These are phyloP conservation scores for Anhinga rufa DNA, from an alignment of 2,113 vertebrate species.

Conservation along the genomic window DNA sequence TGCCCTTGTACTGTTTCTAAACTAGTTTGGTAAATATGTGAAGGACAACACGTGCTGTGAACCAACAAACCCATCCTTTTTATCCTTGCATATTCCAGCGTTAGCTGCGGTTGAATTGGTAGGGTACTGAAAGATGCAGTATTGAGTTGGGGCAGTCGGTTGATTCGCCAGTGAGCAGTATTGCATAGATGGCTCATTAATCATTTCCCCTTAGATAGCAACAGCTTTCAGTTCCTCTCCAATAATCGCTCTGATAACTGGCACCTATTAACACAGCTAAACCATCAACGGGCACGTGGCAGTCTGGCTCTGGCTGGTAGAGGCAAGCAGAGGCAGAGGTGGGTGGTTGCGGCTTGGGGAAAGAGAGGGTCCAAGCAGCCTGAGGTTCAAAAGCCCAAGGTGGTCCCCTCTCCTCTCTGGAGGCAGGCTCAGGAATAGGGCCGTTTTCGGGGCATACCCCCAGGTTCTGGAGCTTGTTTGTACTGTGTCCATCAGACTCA, in stretches of 20 bases:
- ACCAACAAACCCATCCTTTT: neutral
- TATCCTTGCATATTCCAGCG: neutral
- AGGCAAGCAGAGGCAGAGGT: neutral
- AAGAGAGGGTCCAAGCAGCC: too few relatives aligned
- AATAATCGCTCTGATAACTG: neutral
- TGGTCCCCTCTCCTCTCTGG: too few relatives aligned
- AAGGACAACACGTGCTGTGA: neutral
- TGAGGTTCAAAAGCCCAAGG: rapidly evolving
- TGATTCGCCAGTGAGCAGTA: neutral
- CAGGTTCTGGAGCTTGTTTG: neutral
- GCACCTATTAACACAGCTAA: neutral
- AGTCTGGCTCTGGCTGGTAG: neutral
- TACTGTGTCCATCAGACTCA: neutral
- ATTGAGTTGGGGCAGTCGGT: neutral
- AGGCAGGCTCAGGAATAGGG: neutral
- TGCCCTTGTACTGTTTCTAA: neutral
- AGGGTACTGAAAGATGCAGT: rapidly evolving
- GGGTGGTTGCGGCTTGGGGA: neutral
- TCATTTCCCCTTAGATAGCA: neutral
- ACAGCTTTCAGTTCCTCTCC: neutral
- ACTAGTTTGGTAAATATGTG: neutral
- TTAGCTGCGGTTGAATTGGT: neutral
- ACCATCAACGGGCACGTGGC: rapidly evolving
- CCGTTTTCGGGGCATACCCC: rapidly evolving
- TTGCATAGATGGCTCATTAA: neutral